Conservation (phyloP, 2,797 vertebrate genomes). For the Carduelis carduelis region DNA sequence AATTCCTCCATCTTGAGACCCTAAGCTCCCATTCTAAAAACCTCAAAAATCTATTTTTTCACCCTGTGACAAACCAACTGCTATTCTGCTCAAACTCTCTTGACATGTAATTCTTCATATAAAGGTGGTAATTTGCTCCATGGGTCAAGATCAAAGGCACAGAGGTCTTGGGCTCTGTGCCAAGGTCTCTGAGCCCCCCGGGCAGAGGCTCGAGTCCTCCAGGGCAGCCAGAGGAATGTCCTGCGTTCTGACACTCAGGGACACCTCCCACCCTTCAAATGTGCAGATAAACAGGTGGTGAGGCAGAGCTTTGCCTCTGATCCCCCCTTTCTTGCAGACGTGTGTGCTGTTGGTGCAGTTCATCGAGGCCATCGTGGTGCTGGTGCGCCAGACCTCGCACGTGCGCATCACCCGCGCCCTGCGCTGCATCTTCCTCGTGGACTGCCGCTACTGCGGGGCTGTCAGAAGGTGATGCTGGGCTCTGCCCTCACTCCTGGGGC, state of each 20-base stretch:
- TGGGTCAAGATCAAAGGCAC: neutral
- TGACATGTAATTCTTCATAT: neutral
- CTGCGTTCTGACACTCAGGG: neutral
- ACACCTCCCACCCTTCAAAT: neutral
- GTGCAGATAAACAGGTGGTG: neutral
- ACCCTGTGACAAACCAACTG: too few species aligned
- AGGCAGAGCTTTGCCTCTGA: neutral
- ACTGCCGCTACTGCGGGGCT: conserved; percentile 95
- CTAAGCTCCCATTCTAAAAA: neutral
- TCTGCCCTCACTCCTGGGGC: neutral
- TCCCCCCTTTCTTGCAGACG: conserved; percentile 72
- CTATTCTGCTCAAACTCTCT: neutral
- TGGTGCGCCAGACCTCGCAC: conserved; percentile 94
- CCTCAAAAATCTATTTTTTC: neutral
- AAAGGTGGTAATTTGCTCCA: neutral
- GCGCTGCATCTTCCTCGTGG: conserved; percentile 96
- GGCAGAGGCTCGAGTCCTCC: too few species aligned
- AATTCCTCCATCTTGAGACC: neutral
- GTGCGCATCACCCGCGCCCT: conserved; percentile 93
- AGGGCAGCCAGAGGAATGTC: neutral
- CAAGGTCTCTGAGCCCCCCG: too few species aligned
- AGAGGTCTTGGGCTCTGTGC: too few species aligned
- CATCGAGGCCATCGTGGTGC: conserved; percentile 92
- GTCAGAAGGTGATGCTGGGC: conserved; percentile 84
- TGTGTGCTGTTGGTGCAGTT: conserved; percentile 92